A percentile compares a stretch with the other conserved stretches of the same genome.
These are phyloP conservation scores for Mythimna ferrago DNA, from an alignment of 2,888 invertebrate genomes.

Conservation along the genomic window DNA sequence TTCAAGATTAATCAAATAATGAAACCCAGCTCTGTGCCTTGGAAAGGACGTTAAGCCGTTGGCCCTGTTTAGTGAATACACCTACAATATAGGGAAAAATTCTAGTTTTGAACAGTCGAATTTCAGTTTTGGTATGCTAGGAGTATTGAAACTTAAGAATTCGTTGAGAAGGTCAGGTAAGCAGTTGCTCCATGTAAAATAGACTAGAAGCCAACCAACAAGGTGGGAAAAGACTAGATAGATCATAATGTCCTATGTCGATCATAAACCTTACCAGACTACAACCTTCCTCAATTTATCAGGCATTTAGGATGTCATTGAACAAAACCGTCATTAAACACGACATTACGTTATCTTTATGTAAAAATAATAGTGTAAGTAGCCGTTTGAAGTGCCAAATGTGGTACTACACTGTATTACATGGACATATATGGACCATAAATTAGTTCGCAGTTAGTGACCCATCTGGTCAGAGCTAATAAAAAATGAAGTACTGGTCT, in stretches of 20 bases:
- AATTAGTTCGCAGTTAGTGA: slow-evolving; percentile 68
- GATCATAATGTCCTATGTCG: background rate
- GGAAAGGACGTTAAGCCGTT: no score
- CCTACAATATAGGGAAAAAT: no score
- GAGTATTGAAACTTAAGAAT: no score
- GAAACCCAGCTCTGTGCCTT: no score
- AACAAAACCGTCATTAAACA: slow-evolving; percentile 16
- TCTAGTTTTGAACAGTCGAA: no score
- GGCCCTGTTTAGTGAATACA: no score
- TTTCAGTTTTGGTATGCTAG: no score
- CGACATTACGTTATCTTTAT: slow-evolving; percentile 24
- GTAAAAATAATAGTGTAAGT: slow-evolving; percentile 39
- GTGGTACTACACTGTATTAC: slow-evolving; percentile 55
- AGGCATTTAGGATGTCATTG: background rate
- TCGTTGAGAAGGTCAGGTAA: background rate
- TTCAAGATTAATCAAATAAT: no score
- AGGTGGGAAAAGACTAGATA: background rate
- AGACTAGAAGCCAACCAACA: no score
- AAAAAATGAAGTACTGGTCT: slow-evolving; percentile 69
- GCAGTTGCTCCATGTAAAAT: background rate
- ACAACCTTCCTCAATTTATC: background rate
- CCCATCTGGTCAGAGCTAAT: slow-evolving; percentile 74
- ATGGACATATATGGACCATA: slow-evolving; percentile 57
- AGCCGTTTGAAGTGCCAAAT: slow-evolving; percentile 60
- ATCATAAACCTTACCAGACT: background rate